These are phyloP conservation scores for Leptinotarsa rubiginosa DNA, from an alignment of 2,888 invertebrate genomes.

Conservation along the genomic window DNA sequence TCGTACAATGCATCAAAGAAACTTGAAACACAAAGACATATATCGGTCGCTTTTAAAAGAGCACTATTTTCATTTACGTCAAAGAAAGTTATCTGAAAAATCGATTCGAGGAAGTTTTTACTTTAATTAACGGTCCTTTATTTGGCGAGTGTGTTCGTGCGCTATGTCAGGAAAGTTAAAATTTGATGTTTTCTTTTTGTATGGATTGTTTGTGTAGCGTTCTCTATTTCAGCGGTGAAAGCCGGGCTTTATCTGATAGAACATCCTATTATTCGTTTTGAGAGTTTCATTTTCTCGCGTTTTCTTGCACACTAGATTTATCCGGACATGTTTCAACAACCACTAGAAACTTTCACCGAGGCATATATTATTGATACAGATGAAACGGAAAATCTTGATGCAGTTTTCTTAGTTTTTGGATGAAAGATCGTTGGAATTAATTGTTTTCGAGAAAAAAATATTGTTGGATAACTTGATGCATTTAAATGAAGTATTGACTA, in stretches of 20 bases:
- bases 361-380: background rate
- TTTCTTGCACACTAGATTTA: background rate
- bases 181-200: conserved; percentile 1
- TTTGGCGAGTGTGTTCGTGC: background rate
- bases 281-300: conserved; percentile 10
- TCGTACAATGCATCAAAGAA: background rate
- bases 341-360: background rate
- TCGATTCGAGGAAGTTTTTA: background rate
- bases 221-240: conserved; percentile 12
- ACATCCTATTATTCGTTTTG: conserved; percentile 7
- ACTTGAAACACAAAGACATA: background rate
- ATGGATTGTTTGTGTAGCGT: conserved; percentile 6
- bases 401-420: background rate
- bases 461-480: no score
- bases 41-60: background rate
- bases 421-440: no score
- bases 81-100: background rate
- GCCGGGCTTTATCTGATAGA: background rate
- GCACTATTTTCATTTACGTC: background rate
- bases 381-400: background rate
- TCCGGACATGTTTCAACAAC: background rate
- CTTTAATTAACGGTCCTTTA: background rate
- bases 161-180: background rate
- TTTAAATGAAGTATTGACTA: no score
- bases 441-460: no score